Evolutionary conservation across 2,797 vertebrate species (phyloP).

Genomic region (Chaetodon trifasciatus): DNA sequence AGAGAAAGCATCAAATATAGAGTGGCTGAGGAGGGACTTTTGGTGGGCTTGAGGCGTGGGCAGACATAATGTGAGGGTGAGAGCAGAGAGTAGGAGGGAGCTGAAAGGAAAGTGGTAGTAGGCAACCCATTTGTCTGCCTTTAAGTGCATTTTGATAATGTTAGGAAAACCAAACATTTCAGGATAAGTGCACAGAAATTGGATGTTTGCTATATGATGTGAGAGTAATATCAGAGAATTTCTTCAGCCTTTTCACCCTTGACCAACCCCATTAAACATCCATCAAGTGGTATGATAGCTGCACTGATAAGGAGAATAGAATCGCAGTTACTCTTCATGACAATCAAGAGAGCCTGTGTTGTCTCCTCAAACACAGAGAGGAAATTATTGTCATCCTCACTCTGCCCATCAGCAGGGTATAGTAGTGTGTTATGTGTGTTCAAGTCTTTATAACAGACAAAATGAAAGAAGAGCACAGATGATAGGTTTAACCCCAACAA

Average conservation of each 20-base stretch:
- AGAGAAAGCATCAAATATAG: background rate
- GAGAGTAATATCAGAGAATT: background rate
- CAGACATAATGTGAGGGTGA: constrained; percentile 5
- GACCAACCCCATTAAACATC: background rate
- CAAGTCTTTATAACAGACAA: constrained; percentile 34
- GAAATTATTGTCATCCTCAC: constrained; percentile 16
- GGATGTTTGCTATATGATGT: background rate
- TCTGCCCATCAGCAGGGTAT: constrained; percentile 23
- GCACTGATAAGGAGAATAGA: background rate
- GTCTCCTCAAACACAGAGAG: background rate
- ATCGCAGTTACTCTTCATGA: constrained; percentile 21
- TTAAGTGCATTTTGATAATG: constrained; percentile 13
- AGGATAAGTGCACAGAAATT: background rate
- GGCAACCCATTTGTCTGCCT: background rate
- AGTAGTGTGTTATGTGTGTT: constrained; percentile 29
- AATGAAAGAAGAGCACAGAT: constrained; percentile 48
- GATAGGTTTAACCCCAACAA: constrained; percentile 32
- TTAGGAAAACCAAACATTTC: background rate
- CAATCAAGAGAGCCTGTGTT: constrained; percentile 4
- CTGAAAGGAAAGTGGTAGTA: background rate
- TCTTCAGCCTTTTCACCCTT: background rate
- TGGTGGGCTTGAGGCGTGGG: background rate
- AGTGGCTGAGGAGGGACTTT: background rate
- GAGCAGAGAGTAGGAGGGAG: constrained; percentile 5
- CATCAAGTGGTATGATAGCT: background rate